These are phyloP conservation scores for Atopsyche davidsoni DNA, from an alignment of 1,140 invertebrate genomes.

Conservation along the genomic window DNA sequence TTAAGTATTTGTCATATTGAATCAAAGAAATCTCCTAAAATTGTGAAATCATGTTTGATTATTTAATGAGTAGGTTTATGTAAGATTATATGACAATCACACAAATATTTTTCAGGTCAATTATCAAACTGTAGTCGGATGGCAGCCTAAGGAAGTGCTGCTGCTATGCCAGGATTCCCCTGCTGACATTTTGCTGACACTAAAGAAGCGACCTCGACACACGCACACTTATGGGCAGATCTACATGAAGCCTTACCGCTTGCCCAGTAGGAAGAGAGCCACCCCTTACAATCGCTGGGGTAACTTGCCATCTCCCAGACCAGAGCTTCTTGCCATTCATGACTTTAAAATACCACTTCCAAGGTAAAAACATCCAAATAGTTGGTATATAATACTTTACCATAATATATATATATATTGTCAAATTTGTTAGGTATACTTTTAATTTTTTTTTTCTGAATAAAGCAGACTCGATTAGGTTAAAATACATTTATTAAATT, in stretches of 20 bases:
- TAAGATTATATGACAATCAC: no score
- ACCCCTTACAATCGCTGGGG: slow-evolving; percentile 60
- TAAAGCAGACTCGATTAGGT: no score
- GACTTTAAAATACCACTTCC: slow-evolving; percentile 56
- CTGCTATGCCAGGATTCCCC: slow-evolving; percentile 69
- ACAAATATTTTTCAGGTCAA: no score
- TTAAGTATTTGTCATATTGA: no score
- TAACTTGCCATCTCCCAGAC: slow-evolving; percentile 58
- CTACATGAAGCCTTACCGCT: slow-evolving; percentile 70
- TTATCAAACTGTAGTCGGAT: slow-evolving; percentile 87
- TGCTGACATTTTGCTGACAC: slow-evolving; percentile 72
- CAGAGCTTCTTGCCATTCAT: slow-evolving; percentile 59
- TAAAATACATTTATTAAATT: no score
- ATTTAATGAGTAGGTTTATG: no score
- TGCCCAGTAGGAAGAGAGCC: slow-evolving; percentile 68
- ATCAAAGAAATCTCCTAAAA: no score
- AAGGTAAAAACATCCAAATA: slow-evolving; percentile 51
- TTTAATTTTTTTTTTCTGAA: no score
- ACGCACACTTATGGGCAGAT: slow-evolving; percentile 78
- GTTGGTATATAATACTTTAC: no score
- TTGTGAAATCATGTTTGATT: no score
- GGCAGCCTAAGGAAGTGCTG: slow-evolving; percentile 78
- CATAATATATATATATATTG: no score
- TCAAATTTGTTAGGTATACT: no score
- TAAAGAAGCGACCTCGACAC: slow-evolving; percentile 79